phyloP scores from a whole-genome alignment of 2,888 invertebrate species.

The Eremobia ochroleuca region DNA sequence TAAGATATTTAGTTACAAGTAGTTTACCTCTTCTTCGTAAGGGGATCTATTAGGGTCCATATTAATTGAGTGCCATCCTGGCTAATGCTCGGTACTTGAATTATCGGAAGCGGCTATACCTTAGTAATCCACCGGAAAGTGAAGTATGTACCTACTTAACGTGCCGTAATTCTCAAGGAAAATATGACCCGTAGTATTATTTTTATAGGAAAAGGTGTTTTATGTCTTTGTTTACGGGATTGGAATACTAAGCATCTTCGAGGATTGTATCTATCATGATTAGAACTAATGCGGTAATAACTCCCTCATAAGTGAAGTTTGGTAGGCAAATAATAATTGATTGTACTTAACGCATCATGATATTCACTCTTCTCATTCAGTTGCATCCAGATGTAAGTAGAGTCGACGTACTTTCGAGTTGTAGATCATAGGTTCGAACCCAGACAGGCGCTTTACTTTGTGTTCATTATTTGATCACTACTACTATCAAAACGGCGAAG shows the following conservation, averaged over 20 bases:
- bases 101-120: constrained; percentile 30
- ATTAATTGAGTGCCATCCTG: constrained; percentile 54
- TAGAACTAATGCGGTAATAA: background rate
- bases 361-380: background rate
- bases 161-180: constrained; percentile 28
- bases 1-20: constrained; percentile 42
- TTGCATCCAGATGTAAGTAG: background rate
- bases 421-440: background rate
- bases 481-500: background rate
- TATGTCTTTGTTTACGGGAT: constrained; percentile 45
- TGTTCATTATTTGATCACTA: background rate
- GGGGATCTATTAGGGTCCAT: constrained; percentile 34
- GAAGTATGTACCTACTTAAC: constrained; percentile 29
- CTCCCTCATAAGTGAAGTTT: constrained; percentile 1
- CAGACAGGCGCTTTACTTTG: background rate
- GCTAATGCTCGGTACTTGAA: constrained; percentile 45
- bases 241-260: constrained; percentile 22
- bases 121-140: constrained; percentile 35
- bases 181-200: constrained; percentile 43
- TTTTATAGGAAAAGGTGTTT: constrained; percentile 49
- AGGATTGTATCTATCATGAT: constrained; percentile 26
- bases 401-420: background rate
- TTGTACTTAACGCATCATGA: background rate
- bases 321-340: background rate
- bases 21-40: constrained; percentile 32